phyloP scores from a whole-genome alignment of 1,140 invertebrate genomes.

The Radopholus similis region DNA sequence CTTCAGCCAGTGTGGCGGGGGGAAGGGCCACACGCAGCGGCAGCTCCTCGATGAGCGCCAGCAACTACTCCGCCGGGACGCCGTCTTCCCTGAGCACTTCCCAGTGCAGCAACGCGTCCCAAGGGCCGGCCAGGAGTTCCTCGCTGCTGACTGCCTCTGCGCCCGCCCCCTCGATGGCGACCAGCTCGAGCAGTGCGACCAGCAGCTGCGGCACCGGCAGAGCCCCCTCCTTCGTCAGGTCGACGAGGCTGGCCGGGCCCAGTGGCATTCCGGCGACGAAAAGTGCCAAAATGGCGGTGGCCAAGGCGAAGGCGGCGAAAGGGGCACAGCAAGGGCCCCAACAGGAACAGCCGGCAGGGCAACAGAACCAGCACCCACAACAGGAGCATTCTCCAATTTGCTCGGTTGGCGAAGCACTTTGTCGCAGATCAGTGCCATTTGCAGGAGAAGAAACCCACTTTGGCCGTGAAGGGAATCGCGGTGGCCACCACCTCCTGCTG shows the following conservation, averaged over 20 bases:
- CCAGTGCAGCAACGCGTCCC: no score
- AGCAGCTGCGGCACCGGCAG: not conserved
- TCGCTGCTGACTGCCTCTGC: not conserved
- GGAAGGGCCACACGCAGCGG: not conserved
- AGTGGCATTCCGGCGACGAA: not conserved
- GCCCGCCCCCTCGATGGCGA: not conserved
- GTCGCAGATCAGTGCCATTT: not conserved
- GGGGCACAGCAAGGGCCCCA: not conserved
- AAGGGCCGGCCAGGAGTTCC: not conserved
- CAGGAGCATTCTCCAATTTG: not conserved
- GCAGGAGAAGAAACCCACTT: constrained; percentile 15
- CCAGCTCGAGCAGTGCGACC: not conserved
- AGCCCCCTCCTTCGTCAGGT: not conserved
- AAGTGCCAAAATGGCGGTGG: not conserved
- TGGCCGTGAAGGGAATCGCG: constrained; percentile 11
- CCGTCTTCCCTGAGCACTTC: no score
- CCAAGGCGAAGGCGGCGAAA: not conserved
- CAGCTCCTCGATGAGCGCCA: not conserved
- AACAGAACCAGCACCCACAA: constrained; percentile 8
- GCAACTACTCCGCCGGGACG: not conserved
- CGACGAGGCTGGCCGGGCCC: not conserved
- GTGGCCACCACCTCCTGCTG: not conserved
- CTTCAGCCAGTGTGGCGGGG: not conserved
- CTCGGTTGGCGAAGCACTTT: not conserved
- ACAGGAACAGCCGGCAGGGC: not conserved